Evolutionary conservation across 2,113 vertebrate species (phyloP), one percentile per base, ranked within the genome.

Genomic region (Gymnorhina tibicen): DNA sequence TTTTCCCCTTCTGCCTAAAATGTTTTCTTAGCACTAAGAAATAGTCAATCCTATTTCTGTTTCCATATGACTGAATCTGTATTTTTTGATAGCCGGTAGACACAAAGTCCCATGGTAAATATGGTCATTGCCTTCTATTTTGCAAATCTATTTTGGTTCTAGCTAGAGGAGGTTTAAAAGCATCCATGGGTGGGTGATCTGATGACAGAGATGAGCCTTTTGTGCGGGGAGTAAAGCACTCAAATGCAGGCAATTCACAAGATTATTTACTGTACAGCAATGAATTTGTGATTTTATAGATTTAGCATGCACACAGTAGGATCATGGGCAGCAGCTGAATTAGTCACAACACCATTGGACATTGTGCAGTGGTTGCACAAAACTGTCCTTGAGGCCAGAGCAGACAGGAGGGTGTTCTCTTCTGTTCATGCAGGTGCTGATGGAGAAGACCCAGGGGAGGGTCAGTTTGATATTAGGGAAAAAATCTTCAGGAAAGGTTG

Each of bases 271-370:
- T 16, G 7, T 20, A 26, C 22, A 44, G 18, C 3, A 56, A 76
- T 8, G 6, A 53, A 18, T 37, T 42, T 50, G 2, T 22, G 42
- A 27, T 16, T 67, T 44, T 35, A 58, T 27, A 37, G 63, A 21
- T 42, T 62, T 17, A 27, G 8, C 39, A 63, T 53, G 27, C 1
- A 1, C 27, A 6, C 7, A 20, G 13, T 6, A n/a, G 81, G 39
- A 20, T 32, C 0, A 0, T 11, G 37, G 42, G 21, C 16, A 69
- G 32, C 41, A n/a, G 39, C 33, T 63, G 52, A 20, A 22, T 42
- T 22, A 24, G 68, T 59, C 49, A 32, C 56, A 70, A 1, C 16
- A 39, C 5, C 9, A 8, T 5, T 6, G 47, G 70, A 32, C 4
- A 0, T 9, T 2, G 35, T 22, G 30, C 42, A 63, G 39, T 5